Evolutionary conservation across 2,888 invertebrate genomes (phyloP).

Genomic region (Plagodis pulveraria): DNA sequence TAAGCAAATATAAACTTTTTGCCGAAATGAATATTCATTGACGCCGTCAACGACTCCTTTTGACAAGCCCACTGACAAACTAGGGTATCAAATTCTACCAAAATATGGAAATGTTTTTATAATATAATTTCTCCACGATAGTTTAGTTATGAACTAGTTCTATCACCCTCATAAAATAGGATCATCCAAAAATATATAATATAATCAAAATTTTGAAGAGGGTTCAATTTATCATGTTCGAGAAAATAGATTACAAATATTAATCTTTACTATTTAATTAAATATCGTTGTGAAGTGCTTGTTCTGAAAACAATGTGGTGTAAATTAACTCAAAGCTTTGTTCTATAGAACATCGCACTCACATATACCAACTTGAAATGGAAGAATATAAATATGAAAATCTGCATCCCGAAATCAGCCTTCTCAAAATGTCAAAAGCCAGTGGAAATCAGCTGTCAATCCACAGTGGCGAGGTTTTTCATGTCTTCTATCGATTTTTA

Average conservation of each 20-base stretch:
- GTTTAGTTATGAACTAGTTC: constrained; percentile 14
- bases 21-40: constrained; percentile 5
- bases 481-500: constrained; percentile 45
- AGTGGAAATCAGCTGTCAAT: constrained; percentile 31
- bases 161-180: constrained; percentile 1
- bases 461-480: constrained; percentile 31
- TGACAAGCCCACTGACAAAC: constrained; percentile 8
- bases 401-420: constrained; percentile 35
- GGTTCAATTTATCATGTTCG: constrained; percentile 16
- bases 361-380: constrained; percentile 14
- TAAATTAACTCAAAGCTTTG: not conserved
- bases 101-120: constrained; percentile 14
- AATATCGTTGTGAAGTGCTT: not conserved
- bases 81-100: constrained; percentile 12
- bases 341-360: constrained; percentile 1
- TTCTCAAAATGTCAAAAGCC: constrained; percentile 27
- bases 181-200: constrained; percentile 10
- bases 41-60: constrained; percentile 4
- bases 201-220: constrained; percentile 12
- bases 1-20: constrained; percentile 12
- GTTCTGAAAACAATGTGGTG: too few relatives aligned
- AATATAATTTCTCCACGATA: not conserved
- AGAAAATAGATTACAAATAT: too few relatives aligned
- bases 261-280: not conserved
- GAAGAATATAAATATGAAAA: constrained; percentile 39